A percentile compares a stretch with the other conserved stretches of the same genome.
Evolutionary conservation across 2,797 vertebrate species (phyloP).

Genomic region (Xenentodon cancila): DNA sequence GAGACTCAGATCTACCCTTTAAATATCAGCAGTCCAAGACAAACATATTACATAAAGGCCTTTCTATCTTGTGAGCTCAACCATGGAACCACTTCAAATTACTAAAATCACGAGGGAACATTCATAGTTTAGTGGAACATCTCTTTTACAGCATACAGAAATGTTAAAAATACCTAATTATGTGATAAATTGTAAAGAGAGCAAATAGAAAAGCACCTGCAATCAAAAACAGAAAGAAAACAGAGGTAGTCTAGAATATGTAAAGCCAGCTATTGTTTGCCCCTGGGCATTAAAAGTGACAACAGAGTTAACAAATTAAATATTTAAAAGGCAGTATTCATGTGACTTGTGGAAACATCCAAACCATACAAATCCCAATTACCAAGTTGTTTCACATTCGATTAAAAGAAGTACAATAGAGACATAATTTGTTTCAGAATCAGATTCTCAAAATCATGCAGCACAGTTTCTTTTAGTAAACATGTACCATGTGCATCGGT

Average conservation of each 20-base stretch:
- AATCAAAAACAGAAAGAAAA: constrained; percentile 21
- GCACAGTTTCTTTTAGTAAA: background rate
- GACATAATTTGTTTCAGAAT: constrained; percentile 5
- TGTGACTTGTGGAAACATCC: too few species aligned
- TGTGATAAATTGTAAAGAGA: constrained; percentile 19
- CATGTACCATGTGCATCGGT: background rate
- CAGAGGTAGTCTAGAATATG: constrained; percentile 40
- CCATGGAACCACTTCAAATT: constrained; percentile 10
- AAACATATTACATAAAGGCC: constrained; percentile 6
- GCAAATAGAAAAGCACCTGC: background rate
- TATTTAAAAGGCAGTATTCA: constrained; percentile 11
- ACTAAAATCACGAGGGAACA: constrained; percentile 6
- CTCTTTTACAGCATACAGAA: background rate
- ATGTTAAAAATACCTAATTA: constrained; percentile 32
- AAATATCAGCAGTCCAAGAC: constrained; percentile 9
- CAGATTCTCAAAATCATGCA: constrained; percentile 10
- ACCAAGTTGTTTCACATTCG: background rate
- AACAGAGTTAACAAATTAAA: constrained; percentile 6
- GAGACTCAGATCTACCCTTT: constrained; percentile 6
- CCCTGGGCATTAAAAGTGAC: constrained; percentile 25
- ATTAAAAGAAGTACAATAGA: constrained; percentile 24
- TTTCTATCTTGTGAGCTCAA: constrained; percentile 12
- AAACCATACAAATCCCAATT: too few species aligned
- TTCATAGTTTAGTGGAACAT: background rate
- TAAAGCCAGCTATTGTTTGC: constrained; percentile 33